Evolutionary conservation across 92 coral and sea anemone genomes (phyloP), one percentile per base, ranked within the genome.

Genomic region (Scolanthus callimorphus): DNA sequence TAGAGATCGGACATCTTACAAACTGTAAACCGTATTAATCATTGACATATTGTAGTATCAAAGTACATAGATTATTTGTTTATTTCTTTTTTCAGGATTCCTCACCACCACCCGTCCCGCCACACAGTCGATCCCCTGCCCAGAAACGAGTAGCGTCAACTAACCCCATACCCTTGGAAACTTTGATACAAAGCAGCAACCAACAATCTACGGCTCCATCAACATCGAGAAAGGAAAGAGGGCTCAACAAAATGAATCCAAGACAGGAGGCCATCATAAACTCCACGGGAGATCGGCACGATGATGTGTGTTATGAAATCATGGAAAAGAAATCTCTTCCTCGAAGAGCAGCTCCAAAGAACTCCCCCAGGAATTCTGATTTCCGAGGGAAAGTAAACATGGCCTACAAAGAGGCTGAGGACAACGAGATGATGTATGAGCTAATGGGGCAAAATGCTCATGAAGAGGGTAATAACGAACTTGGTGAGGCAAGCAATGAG

Each of bases 281-380:
- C 12, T 4, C n/a, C n/a, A n/a, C n/a, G n/a, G n/a, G n/a, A n/a
- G n/a, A n/a, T n/a, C n/a, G n/a, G n/a, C n/a, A n/a, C n/a, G n/a
- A n/a, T 34, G 41, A 34, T 15, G 41, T 34, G 4, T 20, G 4
- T 46, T 46, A 46, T 20, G 52, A 46, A 19, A 19, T 46, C 12
- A 46, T 46, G 52, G 52, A 46, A 21, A 46, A 46, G 11, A 46
- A 46, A 46, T 6, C 52, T 9, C 52, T 46, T 10, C 52, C 52
- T 4, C 11, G 52, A 4, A 19, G 22, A 46, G 4, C 52, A n/a
- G n/a, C n/a, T n/a, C n/a, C n/a, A n/a, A n/a, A n/a, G 8, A 20
- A 20, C 52, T 6, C 15, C 8, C 8, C 15, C 41, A 34, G 15
- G 6, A 46, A 20, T 46, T 46, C 23, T 10, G 52, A 46, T 11